Conservation (phyloP, 2,113 vertebrate species). For the Rhadina sibilatrix region DNA sequence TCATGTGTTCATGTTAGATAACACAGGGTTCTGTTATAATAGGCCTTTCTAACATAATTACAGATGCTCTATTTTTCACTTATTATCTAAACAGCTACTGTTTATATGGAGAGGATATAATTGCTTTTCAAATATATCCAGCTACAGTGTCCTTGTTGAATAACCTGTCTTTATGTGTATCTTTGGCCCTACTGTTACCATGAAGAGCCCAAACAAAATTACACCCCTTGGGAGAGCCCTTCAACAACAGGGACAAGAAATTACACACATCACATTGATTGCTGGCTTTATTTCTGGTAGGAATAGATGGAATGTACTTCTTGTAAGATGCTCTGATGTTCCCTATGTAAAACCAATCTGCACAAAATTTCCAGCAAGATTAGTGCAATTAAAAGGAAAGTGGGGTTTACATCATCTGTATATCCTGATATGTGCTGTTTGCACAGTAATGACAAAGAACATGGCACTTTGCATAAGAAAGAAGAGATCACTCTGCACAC, state of each 20-base stretch:
- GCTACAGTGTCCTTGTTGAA: background rate
- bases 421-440: background rate
- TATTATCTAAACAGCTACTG: background rate
- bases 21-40: background rate
- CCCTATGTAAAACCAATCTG: background rate
- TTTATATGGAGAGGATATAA: background rate
- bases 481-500: background rate
- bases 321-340: background rate
- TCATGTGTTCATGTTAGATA: background rate
- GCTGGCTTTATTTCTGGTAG: background rate
- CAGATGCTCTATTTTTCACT: background rate
- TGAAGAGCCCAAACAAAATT: background rate
- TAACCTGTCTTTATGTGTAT: background rate
- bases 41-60: background rate
- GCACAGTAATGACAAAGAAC: background rate
- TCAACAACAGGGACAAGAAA: background rate
- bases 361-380: background rate
- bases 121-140: background rate
- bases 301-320: background rate
- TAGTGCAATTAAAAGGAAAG: background rate
- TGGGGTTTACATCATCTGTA: background rate
- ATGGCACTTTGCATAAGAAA: background rate
- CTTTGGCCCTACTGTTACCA: background rate
- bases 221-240: background rate
- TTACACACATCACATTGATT: background rate